These are phyloP conservation scores for Python bivittatus DNA, from an alignment of 2,113 vertebrate genomes.

Conservation along the genomic window DNA sequence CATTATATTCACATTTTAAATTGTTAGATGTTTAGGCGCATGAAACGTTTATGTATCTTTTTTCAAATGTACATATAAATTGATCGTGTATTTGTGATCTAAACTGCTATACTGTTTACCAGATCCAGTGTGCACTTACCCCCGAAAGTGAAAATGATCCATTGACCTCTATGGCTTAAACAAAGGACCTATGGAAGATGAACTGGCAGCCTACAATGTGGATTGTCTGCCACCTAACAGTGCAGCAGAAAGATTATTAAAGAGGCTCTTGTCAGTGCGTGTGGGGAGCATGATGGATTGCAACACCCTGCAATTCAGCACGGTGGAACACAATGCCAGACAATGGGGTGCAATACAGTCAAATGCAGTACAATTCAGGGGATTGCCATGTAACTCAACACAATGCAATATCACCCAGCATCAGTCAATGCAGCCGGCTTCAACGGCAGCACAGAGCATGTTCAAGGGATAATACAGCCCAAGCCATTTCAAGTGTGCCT, in stretches of 20 bases:
- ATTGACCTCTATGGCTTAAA: background rate
- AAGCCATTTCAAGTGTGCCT: background rate
- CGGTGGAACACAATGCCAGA: constrained; percentile 12
- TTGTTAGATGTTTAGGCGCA: background rate
- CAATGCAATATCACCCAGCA: constrained; percentile 17
- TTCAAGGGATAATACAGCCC: background rate
- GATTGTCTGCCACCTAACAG: background rate
- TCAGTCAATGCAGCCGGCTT: background rate
- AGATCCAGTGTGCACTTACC: background rate
- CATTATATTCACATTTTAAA: background rate
- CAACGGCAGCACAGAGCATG: constrained; percentile 6
- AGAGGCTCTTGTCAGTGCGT: constrained; percentile 9
- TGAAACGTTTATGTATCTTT: background rate
- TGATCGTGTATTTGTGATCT: background rate
- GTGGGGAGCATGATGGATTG: constrained; percentile 33
- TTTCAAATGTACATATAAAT: background rate
- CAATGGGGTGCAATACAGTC: constrained; percentile 27
- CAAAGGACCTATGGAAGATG: background rate
- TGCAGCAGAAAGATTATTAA: constrained; percentile 15
- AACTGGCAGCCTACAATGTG: background rate
- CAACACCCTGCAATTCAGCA: constrained; percentile 26
- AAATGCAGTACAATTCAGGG: constrained; percentile 19
- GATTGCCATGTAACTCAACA: constrained; percentile 8
- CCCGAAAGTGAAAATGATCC: background rate
- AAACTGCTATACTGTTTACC: background rate